Conservation (phyloP, 2,113 vertebrate genomes). For the Otis tarda region DNA sequence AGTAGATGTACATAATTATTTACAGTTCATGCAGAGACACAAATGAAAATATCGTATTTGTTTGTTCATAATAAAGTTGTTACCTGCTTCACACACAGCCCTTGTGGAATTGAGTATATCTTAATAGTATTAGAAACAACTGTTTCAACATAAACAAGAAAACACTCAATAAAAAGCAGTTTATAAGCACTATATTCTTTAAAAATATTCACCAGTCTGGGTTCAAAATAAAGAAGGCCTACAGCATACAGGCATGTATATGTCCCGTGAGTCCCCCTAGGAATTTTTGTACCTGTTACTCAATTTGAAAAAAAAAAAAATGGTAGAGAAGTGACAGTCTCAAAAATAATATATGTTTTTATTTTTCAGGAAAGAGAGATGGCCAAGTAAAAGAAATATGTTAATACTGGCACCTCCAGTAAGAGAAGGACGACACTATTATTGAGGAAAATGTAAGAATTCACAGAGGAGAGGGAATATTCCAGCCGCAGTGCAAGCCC, state of each 20-base stretch:
- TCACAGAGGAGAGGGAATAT: not conserved
- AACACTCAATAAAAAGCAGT: not conserved
- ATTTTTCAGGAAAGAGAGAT: not conserved
- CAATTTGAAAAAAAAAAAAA: not conserved
- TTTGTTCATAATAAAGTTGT: not conserved
- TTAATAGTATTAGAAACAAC: not conserved
- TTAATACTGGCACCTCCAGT: not conserved
- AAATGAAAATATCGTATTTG: not conserved
- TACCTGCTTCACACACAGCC: not conserved
- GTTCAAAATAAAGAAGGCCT: not conserved
- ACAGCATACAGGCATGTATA: not conserved
- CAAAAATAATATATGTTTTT: not conserved
- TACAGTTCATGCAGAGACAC: not conserved
- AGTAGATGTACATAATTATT: not conserved
- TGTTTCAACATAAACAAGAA: not conserved
- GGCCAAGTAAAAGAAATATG: not conserved
- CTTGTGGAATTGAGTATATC: not conserved
- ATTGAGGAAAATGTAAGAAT: not conserved
- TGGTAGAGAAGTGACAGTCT: not conserved
- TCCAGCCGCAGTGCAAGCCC: not conserved
- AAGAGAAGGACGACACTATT: not conserved
- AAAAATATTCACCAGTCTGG: not conserved
- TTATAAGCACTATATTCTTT: not conserved
- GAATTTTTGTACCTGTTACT: not conserved
- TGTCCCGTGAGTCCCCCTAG: not conserved